These are phyloP conservation scores for Rhabdornis inornatus DNA, from an alignment of 2,113 vertebrate genomes.

Conservation along the genomic window DNA sequence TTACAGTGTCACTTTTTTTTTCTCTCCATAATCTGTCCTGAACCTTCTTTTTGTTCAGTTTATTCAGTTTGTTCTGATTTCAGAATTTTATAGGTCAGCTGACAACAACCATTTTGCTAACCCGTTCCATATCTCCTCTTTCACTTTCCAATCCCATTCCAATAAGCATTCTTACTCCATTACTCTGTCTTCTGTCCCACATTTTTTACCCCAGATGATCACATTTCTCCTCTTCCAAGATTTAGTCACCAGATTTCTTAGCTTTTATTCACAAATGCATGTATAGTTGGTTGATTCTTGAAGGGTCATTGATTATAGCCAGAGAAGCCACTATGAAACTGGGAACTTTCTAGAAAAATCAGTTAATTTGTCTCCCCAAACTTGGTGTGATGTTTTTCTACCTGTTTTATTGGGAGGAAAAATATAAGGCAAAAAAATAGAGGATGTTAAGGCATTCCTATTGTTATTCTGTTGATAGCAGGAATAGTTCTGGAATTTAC, in stretches of 20 bases:
- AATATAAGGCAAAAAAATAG: too few species aligned
- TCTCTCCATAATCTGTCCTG: not conserved
- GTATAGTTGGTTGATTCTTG: not conserved
- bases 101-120: not conserved
- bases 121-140: not conserved
- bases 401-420: not conserved
- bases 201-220: not conserved
- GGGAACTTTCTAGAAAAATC: not conserved
- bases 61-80: not conserved
- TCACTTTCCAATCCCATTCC: not conserved
- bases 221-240: not conserved
- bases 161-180: not conserved
- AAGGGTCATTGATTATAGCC: not conserved
- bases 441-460: not conserved
- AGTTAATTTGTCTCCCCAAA: not conserved
- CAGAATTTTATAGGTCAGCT: not conserved
- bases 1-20: not conserved
- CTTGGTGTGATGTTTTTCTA: not conserved
- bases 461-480: not conserved
- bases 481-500: slow-evolving; percentile 18
- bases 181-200: not conserved
- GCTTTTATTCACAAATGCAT: not conserved
- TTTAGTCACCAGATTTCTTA: not conserved
- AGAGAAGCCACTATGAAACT: not conserved
- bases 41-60: not conserved